Evolutionary conservation across 2,113 vertebrate genomes (phyloP).

Genomic region (Clarias batrachus): DNA sequence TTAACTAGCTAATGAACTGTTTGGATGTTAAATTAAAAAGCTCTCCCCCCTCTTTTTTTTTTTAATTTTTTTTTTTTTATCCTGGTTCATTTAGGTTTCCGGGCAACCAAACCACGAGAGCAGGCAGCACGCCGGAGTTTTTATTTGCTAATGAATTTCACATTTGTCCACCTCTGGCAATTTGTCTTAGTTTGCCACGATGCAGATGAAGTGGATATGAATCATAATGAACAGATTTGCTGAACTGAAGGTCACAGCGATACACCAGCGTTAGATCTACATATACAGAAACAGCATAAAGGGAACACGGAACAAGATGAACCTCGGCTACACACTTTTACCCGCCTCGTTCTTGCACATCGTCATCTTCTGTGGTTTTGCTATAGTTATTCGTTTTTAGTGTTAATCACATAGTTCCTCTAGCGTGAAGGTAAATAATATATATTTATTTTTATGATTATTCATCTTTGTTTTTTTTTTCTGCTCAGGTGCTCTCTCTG

Average conservation of each 20-base stretch:
- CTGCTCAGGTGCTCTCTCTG: slow-evolving; percentile 88
- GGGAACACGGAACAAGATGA: neutral
- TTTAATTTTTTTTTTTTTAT: neutral
- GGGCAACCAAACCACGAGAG: neutral
- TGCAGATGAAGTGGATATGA: slow-evolving; percentile 19
- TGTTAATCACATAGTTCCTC: no score
- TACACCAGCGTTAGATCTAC: neutral
- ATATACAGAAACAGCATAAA: neutral
- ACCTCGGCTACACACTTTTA: neutral
- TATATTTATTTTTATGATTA: no score
- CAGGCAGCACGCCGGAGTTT: neutral
- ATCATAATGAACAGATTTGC: slow-evolving; percentile 22
- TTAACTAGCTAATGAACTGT: neutral
- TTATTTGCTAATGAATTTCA: neutral
- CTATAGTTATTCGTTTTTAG: neutral
- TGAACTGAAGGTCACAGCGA: slow-evolving; percentile 4
- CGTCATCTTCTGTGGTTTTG: neutral
- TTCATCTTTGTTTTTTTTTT: neutral
- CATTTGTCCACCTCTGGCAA: slow-evolving; percentile 14
- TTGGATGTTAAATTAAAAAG: no score
- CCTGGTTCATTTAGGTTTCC: neutral
- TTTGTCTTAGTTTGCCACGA: neutral
- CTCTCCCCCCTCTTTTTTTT: neutral
- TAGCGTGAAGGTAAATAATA: no score
- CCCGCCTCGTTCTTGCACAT: neutral